Percentiles rank a stretch among this genome's conserved stretches.
phyloP scores from a whole-genome alignment of 2,888 invertebrate species.

The Papilio demoleus region DNA sequence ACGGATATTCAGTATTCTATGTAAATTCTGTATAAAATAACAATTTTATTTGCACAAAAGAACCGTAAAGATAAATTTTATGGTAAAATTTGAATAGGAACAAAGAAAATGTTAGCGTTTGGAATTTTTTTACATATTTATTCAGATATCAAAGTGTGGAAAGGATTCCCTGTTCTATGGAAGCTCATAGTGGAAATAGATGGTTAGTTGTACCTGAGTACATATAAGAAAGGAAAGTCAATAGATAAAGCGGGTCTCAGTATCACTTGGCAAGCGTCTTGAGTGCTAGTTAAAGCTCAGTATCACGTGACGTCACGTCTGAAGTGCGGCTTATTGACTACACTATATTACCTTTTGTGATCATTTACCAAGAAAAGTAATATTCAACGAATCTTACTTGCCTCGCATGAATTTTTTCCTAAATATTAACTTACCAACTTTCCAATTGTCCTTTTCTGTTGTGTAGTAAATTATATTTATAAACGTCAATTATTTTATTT shows the following conservation, averaged over 20 bases:
- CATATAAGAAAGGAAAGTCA: constrained; percentile 2
- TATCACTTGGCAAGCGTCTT: constrained; percentile 8
- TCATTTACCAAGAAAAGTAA: constrained; percentile 1
- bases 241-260: constrained; percentile 3
- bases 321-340: neutral
- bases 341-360: constrained; percentile 10
- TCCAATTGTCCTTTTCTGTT: no score
- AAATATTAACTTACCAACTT: neutral
- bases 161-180: neutral
- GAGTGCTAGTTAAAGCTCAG: constrained; percentile 4
- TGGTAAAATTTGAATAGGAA: neutral
- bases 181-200: neutral
- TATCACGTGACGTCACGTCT: constrained; percentile 3
- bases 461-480: no score
- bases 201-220: neutral
- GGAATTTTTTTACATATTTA: neutral
- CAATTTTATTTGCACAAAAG: constrained; percentile 5
- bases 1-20: neutral
- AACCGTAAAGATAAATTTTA: neutral
- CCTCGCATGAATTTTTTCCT: neutral
- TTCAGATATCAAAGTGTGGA: neutral
- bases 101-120: neutral
- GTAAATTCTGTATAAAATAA: constrained; percentile 6
- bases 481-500: no score
- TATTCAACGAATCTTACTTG: neutral